phyloP scores from a whole-genome alignment of 2,113 vertebrate species.

The Pleuronectes platessa region DNA sequence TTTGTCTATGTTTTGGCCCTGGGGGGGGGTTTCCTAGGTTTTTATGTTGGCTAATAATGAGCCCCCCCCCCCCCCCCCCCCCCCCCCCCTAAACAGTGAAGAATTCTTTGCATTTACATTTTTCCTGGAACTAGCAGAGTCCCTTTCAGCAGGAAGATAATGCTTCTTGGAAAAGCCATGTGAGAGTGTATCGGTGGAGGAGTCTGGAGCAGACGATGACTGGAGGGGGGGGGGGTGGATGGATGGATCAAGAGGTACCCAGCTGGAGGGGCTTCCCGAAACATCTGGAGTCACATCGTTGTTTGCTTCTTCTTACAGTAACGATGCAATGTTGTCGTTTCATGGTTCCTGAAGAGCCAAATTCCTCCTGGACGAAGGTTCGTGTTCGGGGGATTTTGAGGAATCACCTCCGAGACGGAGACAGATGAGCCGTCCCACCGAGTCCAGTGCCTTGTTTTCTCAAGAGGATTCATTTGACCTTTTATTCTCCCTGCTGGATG shows the following conservation, averaged over 20 bases:
- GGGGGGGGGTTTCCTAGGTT: not conserved
- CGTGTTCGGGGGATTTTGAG: slow-evolving; percentile 35
- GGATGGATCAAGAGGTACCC: slow-evolving; percentile 45
- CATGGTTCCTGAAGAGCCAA: not conserved
- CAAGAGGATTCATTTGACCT: slow-evolving; percentile 21
- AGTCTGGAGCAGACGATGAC: slow-evolving; percentile 48
- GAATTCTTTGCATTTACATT: slow-evolving; percentile 1
- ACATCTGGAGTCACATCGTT: slow-evolving; percentile 40
- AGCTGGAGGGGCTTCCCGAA: slow-evolving; percentile 22
- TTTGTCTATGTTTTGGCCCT: not conserved
- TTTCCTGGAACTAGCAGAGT: slow-evolving; percentile 43
- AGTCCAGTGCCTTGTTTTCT: slow-evolving; percentile 39
- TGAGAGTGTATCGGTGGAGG: slow-evolving; percentile 12
- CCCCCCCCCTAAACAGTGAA: not conserved
- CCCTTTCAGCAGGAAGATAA: slow-evolving; percentile 43
- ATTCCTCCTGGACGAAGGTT: slow-evolving; percentile 4
- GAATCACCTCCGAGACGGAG: slow-evolving; percentile 44
- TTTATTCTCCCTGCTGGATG: not conserved
- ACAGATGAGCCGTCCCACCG: slow-evolving; percentile 44
- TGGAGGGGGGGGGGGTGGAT: slow-evolving; percentile 13
- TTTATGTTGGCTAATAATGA: slow-evolving; percentile 1
- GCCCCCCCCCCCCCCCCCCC: not conserved
- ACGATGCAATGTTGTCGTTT: slow-evolving; percentile 23
- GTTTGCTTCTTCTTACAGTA: slow-evolving; percentile 27
- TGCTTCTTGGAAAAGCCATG: slow-evolving; percentile 51